Conservation (phyloP, 2,113 vertebrate genomes). For the Egretta garzetta region DNA sequence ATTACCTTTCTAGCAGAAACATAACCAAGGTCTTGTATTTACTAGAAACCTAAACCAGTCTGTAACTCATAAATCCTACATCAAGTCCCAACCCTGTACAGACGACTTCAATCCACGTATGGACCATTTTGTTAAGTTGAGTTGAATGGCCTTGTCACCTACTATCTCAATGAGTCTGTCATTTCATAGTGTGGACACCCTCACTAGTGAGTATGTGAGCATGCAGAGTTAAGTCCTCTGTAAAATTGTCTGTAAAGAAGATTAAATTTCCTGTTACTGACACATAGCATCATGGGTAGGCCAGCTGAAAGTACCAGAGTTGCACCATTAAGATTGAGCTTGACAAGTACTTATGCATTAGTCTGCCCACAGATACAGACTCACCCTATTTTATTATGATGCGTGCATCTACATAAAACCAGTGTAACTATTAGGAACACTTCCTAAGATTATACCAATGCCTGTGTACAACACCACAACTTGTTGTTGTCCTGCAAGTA, state of each 20-base stretch:
- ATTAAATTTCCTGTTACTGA: not conserved
- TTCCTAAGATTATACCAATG: not conserved
- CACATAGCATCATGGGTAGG: not conserved
- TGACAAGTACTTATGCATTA: not conserved
- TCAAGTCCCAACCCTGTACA: not conserved
- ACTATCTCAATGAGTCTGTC: not conserved
- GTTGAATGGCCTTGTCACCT: not conserved
- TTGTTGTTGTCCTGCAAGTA: not conserved
- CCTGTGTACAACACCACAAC: not conserved
- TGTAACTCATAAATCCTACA: not conserved
- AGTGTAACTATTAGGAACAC: not conserved
- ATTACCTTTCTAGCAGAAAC: not conserved
- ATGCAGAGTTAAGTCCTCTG: not conserved
- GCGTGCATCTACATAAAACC: not conserved
- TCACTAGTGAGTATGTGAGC: not conserved
- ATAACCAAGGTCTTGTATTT: not conserved
- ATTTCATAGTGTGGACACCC: not conserved
- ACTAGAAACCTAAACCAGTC: not conserved
- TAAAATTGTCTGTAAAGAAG: not conserved
- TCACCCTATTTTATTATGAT: not conserved
- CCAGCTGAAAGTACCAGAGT: not conserved
- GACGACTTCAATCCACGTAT: not conserved
- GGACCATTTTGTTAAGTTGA: not conserved
- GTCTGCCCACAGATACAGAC: not conserved
- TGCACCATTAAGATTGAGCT: not conserved